Evolutionary conservation across 2,113 vertebrate genomes (phyloP).

Genomic region (Hylia prasina): DNA sequence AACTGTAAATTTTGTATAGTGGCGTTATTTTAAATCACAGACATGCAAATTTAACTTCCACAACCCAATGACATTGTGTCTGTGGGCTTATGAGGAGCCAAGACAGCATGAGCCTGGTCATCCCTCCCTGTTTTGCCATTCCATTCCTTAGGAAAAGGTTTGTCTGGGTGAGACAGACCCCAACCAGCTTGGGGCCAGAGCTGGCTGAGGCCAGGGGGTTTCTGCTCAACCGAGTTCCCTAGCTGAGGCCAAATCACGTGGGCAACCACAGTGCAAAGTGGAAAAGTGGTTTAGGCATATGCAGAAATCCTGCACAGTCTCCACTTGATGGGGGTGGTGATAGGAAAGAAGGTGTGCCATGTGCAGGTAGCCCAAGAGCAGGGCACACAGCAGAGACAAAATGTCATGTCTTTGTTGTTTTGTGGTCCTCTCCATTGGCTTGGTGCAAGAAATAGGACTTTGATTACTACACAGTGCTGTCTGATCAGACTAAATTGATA

Average conservation of each 20-base stretch:
- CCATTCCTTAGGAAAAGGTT: background rate
- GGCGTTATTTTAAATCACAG: background rate
- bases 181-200: background rate
- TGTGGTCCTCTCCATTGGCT: background rate
- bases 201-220: background rate
- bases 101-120: rapidly evolving
- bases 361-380: background rate
- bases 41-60: background rate
- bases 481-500: background rate
- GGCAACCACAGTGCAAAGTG: background rate
- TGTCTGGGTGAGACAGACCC: background rate
- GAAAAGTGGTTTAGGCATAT: background rate
- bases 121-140: background rate
- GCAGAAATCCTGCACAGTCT: background rate
- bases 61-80: background rate
- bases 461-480: background rate
- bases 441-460: background rate
- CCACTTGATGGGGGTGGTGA: background rate
- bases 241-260: rapidly evolving
- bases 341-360: background rate
- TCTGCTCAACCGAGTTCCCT: background rate
- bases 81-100: background rate
- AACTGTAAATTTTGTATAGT: background rate
- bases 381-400: background rate
- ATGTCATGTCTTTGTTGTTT: background rate